Base-by-base conservation (phyloP, 2,888 invertebrate species). In the Drosophila algonquin region DNA sequence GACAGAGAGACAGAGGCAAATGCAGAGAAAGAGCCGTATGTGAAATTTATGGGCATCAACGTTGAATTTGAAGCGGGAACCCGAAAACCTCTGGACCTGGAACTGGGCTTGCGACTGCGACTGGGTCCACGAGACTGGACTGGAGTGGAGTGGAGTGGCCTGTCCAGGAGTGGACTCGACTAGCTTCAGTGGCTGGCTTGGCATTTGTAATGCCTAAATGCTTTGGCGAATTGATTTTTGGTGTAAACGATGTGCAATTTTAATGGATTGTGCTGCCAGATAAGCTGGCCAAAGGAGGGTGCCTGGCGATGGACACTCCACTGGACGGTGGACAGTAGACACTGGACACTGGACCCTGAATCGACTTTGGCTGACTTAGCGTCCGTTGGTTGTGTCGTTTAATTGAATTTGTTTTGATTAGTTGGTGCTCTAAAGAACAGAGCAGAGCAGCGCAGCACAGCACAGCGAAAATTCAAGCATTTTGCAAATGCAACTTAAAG, bases 181-280 rank as follows among this genome's bases (percentile, higher is more conserved):
- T 55, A 75, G 82, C 75, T 76, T 73, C 75, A 75, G 85, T 79
- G 81, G 80, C 79, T 75, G 79, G 76, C 69, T 73, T 80, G 79
- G 87, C 87, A 88, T 88, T 90, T 90, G 90, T 90, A 90, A 88
- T 84, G 89, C 83, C 87, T 90, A 91, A 91, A 91, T 91, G 90
- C 91, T 91, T 91, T 89, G 83, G 91, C 89, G 91, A 91, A 91
- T 91, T 91, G 91, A 91, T 91, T 91, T 91, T 91, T 90, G 91
- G 91, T 91, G 91, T 91, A 91, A 91, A 91, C 91, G 91, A 91
- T 91, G 91, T 91, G 91, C 91, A 91, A 91, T 91, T 91, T 91
- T 91, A 91, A 91, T 91, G 91, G 91, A 91, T 91, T 91, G 91
- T 90, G 87, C 89, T 84, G 80, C 82, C 83, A 86, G 91, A 91